Conservation (phyloP, 2,797 vertebrate genomes). For the Perdix hodgsoniae region DNA sequence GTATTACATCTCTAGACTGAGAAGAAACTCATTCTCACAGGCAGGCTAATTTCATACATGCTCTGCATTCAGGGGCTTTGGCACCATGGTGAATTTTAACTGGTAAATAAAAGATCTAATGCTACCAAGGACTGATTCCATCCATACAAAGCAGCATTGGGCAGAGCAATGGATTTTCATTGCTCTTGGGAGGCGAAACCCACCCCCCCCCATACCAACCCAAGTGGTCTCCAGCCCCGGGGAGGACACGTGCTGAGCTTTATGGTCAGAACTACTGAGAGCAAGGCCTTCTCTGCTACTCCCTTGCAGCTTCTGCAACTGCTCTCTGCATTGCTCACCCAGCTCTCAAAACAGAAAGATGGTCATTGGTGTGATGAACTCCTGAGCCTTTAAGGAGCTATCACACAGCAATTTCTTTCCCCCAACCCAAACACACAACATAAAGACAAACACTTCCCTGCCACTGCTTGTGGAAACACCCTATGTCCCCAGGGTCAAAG, state of each 20-base stretch:
- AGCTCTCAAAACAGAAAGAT: background rate
- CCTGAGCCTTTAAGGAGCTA: background rate
- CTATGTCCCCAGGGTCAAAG: background rate
- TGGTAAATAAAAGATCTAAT: background rate
- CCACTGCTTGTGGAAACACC: rapidly evolving
- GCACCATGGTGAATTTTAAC: background rate
- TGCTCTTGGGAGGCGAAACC: background rate
- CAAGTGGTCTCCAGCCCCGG: background rate
- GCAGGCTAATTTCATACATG: background rate
- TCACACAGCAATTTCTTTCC: rapidly evolving
- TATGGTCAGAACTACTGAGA: background rate
- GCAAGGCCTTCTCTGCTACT: background rate
- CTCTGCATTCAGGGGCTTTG: background rate
- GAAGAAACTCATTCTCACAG: background rate
- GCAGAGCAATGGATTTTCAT: background rate
- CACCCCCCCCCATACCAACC: rapidly evolving
- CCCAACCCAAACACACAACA: background rate
- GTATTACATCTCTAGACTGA: background rate
- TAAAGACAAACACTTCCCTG: background rate
- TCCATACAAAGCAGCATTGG: background rate
- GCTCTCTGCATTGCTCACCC: rapidly evolving
- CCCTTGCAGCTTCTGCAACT: background rate
- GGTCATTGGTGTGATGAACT: background rate
- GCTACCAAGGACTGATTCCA: background rate
- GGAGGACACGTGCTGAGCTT: background rate